Conservation (phyloP, 2,113 vertebrate species). For the Leucosticte australis region DNA sequence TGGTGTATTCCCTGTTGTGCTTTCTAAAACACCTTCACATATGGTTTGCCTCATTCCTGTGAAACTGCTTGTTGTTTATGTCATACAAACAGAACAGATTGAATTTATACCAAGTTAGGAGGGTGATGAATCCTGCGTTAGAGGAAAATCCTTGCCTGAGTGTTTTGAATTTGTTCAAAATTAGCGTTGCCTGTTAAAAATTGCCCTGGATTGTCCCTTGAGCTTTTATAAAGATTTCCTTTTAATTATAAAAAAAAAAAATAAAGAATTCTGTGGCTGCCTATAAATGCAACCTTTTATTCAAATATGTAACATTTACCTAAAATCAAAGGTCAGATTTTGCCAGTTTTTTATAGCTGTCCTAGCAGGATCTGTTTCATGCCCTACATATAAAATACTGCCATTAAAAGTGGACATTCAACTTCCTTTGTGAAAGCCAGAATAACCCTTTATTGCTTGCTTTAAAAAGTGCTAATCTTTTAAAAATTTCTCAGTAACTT, state of each 20-base stretch:
- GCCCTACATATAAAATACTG: not conserved
- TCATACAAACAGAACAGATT: conserved; percentile 78
- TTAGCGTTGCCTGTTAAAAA: conserved; percentile 50
- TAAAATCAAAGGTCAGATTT: conserved; percentile 48
- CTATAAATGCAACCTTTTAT: conserved; percentile 41
- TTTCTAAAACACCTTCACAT: conserved; percentile 84
- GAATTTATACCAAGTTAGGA: conserved; percentile 75
- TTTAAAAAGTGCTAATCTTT: not conserved
- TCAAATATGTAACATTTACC: conserved; percentile 34
- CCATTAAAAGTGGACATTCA: not conserved
- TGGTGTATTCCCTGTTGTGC: conserved; percentile 78
- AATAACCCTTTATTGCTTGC: not conserved
- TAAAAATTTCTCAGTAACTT: not conserved
- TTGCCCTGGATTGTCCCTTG: not conserved
- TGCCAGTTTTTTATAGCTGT: conserved; percentile 13
- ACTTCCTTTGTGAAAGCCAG: not conserved
- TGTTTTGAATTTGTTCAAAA: conserved; percentile 68
- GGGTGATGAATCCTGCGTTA: conserved; percentile 69
- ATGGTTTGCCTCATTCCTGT: conserved; percentile 78
- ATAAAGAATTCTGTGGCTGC: not conserved
- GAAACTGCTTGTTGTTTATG: conserved; percentile 81
- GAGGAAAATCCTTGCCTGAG: conserved; percentile 63
- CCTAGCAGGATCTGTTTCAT: not conserved
- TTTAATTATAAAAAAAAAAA: not conserved
- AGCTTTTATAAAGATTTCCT: not conserved